phyloP scores from a whole-genome alignment of 2,113 vertebrate species.

The Stictonetta naevosa region DNA sequence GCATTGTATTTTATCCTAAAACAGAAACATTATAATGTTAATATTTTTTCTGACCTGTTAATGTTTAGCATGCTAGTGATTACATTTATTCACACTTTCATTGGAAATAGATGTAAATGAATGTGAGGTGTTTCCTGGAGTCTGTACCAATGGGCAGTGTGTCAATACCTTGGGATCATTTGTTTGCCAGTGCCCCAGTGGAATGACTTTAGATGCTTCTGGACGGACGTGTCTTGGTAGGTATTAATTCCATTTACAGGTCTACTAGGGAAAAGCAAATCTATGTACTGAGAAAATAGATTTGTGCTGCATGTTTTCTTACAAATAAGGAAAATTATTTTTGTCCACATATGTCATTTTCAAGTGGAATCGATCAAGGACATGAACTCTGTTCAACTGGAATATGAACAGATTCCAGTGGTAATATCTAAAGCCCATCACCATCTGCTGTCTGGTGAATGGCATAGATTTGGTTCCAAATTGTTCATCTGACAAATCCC shows the following conservation, averaged over 20 bases:
- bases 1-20: not conserved
- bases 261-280: not conserved
- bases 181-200: conserved; percentile 91
- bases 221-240: conserved; percentile 93
- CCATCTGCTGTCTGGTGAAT: not conserved
- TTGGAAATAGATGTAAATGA: conserved; percentile 90
- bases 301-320: not conserved
- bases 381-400: not conserved
- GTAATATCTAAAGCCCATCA: not conserved
- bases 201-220: conserved; percentile 93
- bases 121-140: conserved; percentile 93
- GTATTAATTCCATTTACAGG: conserved; percentile 29
- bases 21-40: accelerated
- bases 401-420: not conserved
- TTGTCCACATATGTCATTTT: not conserved
- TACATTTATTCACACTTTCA: not conserved
- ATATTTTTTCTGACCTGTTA: not conserved
- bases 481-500: not conserved
- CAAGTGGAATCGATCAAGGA: not conserved
- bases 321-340: not conserved
- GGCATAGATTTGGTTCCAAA: not conserved
- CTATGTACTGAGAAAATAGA: not conserved
- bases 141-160: conserved; percentile 94
- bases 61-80: not conserved
- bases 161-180: conserved; percentile 93